Base-by-base conservation (phyloP, 37 sponge, comb jelly and placozoan species). In the Amphimedon queenslandica region DNA sequence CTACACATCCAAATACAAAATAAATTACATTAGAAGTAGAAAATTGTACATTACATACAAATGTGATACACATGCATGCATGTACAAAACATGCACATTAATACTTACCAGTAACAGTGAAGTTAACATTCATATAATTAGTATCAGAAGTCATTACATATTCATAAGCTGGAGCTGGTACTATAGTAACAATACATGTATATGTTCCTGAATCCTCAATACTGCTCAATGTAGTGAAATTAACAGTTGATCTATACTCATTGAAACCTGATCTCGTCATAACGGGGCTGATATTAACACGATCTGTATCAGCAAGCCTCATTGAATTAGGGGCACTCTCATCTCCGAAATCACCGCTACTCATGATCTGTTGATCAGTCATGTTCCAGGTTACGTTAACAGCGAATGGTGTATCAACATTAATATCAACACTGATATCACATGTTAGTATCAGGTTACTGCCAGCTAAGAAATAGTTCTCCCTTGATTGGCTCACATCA, bases 201-300 rank as follows among this genome's bases (percentile, higher is more conserved):
- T 60, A 60, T 6, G 5, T n/a, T n/a, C 61, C 61, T n/a, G 27
- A 25, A 60, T 60, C 61, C 61, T n/a, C 21, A 6, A 5, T 60
- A 60, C 61, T 60, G 21, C 61, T 60, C 27, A 60, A 25, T n/a
- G 61, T 60, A 60, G 24, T 60, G 27, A 60, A 60, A 13, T 25
- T 25, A n/a, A 60, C 5, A 11, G 5, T 13, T 6, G 27, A 25
- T n/a, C 21, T 13, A 60, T 60, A 60, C 27, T n/a, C 24, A n/a
- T 60, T 60, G 61, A n/a, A 25, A 11, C 5, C 21, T 6, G 27
- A n/a, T n/a, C 8, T 60, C 27, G 5, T 60, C 21, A 60, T n/a
- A 25, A 13, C 5, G 27, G 61, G 28, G n/a, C n/a, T n/a, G n/a
- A n/a, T n/a, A n/a, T n/a, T n/a, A n/a, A n/a, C n/a, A n/a, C n/a